phyloP scores from a whole-genome alignment of 2,888 invertebrate species.

The Cerastoderma edule region DNA sequence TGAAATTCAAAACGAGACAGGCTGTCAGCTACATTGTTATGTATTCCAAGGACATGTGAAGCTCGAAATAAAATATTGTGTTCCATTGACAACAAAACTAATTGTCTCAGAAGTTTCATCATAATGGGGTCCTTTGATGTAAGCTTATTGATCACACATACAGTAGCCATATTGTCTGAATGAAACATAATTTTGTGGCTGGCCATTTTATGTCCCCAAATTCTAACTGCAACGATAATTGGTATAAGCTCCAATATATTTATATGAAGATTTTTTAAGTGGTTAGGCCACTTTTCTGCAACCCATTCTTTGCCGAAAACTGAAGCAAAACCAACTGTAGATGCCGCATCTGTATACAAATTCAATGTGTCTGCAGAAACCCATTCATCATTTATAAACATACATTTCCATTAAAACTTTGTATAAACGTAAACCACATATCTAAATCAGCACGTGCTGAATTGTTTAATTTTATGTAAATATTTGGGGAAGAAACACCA shows the following conservation, averaged over 20 bases:
- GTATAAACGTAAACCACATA: conserved; percentile 37
- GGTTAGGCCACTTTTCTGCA: conserved; percentile 15
- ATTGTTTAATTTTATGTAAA: conserved; percentile 22
- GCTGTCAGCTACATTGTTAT: conserved; percentile 16
- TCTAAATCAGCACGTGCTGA: conserved; percentile 39
- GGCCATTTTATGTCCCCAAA: conserved; percentile 40
- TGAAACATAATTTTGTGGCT: conserved; percentile 32
- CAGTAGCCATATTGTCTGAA: conserved; percentile 41
- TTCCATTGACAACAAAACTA: conserved; percentile 9
- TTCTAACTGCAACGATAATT: conserved; percentile 27
- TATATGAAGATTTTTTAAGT: conserved; percentile 14
- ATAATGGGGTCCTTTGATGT: conserved; percentile 27
- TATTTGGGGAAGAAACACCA: conserved; percentile 10
- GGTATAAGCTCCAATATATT: conserved; percentile 30
- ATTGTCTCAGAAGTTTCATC: neutral
- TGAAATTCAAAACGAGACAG: conserved; percentile 32
- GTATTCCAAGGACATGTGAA: conserved; percentile 3
- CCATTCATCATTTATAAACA: conserved; percentile 47
- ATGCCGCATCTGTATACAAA: conserved; percentile 42
- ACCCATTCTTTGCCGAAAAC: conserved; percentile 38
- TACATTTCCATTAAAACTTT: conserved; percentile 47
- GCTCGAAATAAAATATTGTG: conserved; percentile 25
- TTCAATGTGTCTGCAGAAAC: conserved; percentile 11
- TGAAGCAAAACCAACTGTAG: conserved; percentile 36
- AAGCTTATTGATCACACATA: conserved; percentile 27